These are phyloP conservation scores for Dromiciops gliroides DNA, from an alignment of 2,113 vertebrate genomes.

Conservation along the genomic window DNA sequence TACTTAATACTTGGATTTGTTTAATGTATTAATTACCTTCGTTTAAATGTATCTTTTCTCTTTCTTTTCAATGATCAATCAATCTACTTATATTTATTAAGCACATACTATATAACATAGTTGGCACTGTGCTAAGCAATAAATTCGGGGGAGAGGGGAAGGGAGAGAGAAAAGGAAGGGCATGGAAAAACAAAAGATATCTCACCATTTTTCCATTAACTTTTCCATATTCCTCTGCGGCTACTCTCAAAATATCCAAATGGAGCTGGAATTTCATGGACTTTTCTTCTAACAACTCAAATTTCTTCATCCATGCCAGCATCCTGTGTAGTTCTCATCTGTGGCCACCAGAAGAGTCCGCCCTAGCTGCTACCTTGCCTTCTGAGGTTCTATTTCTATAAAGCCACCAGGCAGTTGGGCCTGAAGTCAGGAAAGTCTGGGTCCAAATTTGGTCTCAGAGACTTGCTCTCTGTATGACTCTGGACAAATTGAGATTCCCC, in stretches of 20 bases:
- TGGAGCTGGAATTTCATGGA: neutral
- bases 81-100: neutral
- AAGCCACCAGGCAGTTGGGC: neutral
- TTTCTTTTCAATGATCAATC: neutral
- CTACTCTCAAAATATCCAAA: neutral
- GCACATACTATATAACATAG: neutral
- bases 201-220: neutral
- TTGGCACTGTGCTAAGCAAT: neutral
- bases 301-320: neutral
- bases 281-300: neutral
- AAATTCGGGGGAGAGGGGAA: neutral
- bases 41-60: neutral
- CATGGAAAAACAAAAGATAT: neutral
- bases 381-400: neutral
- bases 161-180: neutral
- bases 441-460: neutral
- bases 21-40: neutral
- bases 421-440: neutral
- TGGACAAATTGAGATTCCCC: neutral
- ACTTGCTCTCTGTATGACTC: neutral
- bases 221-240: neutral
- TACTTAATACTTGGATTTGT: no score
- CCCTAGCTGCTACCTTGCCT: neutral
- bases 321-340: neutral
- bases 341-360: neutral